A percentile compares a stretch with the other conserved stretches of the same genome.
phyloP scores from a whole-genome alignment of 2,888 invertebrate species.

The Hirudinaria manillensis region DNA sequence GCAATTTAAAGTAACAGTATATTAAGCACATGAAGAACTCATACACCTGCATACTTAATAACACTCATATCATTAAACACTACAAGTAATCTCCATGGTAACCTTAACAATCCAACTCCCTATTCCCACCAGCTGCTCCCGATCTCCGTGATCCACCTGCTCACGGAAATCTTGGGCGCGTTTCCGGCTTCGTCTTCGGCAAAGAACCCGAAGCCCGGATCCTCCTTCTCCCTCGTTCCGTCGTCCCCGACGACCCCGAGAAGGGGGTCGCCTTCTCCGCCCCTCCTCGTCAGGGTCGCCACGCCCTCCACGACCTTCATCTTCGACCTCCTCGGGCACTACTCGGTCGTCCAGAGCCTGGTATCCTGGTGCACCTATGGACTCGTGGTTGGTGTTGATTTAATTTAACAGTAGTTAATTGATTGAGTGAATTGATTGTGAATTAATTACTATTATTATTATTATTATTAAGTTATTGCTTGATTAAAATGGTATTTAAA shows the following conservation, averaged over 20 bases:
- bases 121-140: neutral
- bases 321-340: neutral
- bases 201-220: neutral
- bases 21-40: too few relatives aligned
- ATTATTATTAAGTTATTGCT: too few relatives aligned
- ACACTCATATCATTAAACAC: too few relatives aligned
- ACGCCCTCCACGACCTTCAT: neutral
- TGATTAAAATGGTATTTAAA: neutral
- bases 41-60: too few relatives aligned
- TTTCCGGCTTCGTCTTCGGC: neutral
- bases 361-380: neutral
- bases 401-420: too few relatives aligned
- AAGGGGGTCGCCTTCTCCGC: neutral
- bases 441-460: too few relatives aligned
- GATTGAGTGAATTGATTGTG: too few relatives aligned
- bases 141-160: neutral
- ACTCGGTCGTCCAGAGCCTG: slow-evolving; percentile 10
- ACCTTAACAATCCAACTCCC: too few relatives aligned
- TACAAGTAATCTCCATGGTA: too few relatives aligned
- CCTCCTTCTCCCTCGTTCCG: neutral
- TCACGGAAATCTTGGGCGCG: neutral
- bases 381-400: neutral
- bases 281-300: neutral
- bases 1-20: too few relatives aligned
- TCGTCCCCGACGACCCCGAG: neutral